Conservation (phyloP, 2,888 invertebrate genomes). For the Epistrophe eligans region DNA sequence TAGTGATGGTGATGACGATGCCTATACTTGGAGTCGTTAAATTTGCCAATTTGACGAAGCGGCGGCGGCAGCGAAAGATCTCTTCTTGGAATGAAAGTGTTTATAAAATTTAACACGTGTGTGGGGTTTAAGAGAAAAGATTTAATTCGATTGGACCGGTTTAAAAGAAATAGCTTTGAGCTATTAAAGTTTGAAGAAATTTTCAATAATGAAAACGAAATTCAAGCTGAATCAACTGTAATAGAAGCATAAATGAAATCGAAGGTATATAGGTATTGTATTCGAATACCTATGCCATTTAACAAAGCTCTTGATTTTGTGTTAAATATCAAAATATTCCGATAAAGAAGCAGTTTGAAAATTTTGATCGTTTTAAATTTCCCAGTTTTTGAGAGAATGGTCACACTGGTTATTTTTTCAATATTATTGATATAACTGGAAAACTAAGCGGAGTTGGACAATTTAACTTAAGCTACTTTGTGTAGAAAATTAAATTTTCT, state of each 20-base stretch:
- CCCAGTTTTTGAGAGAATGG: too few species aligned
- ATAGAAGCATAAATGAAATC: background rate
- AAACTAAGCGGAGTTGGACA: too few species aligned
- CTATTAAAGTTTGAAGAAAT: background rate
- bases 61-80: background rate
- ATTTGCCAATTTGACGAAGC: background rate
- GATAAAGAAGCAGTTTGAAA: too few species aligned
- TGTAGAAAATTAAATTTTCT: too few species aligned
- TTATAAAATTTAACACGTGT: background rate
- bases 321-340: too few species aligned
- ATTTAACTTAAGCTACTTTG: too few species aligned
- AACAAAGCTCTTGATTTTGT: background rate
- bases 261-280: background rate
- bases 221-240: background rate
- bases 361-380: too few species aligned
- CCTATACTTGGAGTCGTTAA: background rate
- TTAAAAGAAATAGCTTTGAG: background rate
- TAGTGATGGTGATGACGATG: background rate
- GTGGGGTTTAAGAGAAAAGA: background rate
- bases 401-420: too few species aligned
- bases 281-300: background rate
- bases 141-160: conserved; percentile 10
- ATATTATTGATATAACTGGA: too few species aligned
- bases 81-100: conserved; percentile 24
- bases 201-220: conserved; percentile 16